These are phyloP conservation scores for Halcyon smyrnensis DNA, from an alignment of 2,797 vertebrate species.

Conservation along the genomic window DNA sequence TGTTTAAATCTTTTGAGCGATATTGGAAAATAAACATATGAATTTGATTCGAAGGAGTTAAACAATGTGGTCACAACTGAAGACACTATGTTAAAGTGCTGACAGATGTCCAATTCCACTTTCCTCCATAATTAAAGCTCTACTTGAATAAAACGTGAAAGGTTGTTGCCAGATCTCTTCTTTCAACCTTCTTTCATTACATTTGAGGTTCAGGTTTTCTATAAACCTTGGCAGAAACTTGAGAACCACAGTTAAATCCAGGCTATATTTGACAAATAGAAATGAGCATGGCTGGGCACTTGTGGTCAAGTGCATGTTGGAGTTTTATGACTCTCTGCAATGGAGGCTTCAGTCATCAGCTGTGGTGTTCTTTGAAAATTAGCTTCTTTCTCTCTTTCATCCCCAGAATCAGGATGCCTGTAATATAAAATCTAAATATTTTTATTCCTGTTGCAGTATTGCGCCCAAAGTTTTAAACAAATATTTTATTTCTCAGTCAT, in stretches of 20 bases:
- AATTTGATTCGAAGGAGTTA: constrained; percentile 63
- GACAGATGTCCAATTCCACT: constrained; percentile 79
- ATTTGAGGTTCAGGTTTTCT: constrained; percentile 73
- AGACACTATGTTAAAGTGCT: constrained; percentile 78
- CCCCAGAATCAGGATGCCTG: not conserved
- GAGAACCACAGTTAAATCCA: constrained; percentile 54
- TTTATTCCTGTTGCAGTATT: not conserved
- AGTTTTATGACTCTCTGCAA: not conserved
- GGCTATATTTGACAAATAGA: not conserved
- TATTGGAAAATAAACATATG: constrained; percentile 22
- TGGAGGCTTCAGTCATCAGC: not conserved
- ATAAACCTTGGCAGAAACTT: constrained; percentile 76
- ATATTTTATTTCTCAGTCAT: not conserved
- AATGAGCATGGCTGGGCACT: not conserved
- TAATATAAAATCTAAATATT: not conserved
- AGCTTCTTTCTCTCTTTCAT: not conserved
- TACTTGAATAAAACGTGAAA: constrained; percentile 72
- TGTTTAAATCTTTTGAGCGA: not conserved
- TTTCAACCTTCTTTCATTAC: constrained; percentile 88
- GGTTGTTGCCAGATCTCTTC: constrained; percentile 78
- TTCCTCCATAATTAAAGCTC: constrained; percentile 77
- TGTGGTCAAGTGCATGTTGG: not conserved
- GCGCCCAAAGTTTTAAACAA: not conserved
- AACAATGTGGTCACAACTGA: constrained; percentile 50
- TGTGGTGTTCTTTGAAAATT: not conserved